Conservation (phyloP, 2,113 vertebrate species). For the Condylura cristata region DNA sequence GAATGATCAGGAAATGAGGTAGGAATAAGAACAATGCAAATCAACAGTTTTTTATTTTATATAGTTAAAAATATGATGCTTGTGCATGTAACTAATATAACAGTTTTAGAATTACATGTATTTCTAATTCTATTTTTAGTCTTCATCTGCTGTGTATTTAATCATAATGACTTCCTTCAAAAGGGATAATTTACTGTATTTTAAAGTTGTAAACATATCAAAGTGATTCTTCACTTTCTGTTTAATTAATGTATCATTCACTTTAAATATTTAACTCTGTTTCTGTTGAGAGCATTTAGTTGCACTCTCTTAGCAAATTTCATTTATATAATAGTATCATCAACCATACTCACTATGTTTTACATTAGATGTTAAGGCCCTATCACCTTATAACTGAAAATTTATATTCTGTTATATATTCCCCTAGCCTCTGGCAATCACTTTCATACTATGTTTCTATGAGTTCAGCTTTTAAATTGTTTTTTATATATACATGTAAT, state of each 20-base stretch:
- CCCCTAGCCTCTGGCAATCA: not conserved
- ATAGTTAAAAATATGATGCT: not conserved
- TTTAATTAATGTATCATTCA: not conserved
- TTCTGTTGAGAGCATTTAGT: not conserved
- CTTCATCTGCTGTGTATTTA: not conserved
- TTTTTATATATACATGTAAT: not conserved
- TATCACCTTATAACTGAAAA: not conserved
- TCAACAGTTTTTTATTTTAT: not conserved
- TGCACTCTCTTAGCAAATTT: not conserved
- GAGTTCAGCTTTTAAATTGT: not conserved
- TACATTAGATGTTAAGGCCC: not conserved
- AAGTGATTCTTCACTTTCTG: not conserved
- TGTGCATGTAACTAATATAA: not conserved
- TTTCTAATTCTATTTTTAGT: not conserved
- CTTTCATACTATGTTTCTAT: not conserved
- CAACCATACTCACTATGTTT: not conserved
- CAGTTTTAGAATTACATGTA: not conserved
- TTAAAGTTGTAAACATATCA: not conserved
- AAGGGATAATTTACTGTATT: not conserved
- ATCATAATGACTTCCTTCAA: not conserved
- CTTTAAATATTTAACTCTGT: not conserved
- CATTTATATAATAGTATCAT: not conserved
- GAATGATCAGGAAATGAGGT: not conserved
- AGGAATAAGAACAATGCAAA: not conserved
- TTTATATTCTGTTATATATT: not conserved